Conservation (phyloP, 2,888 invertebrate genomes). For the Cylloceria caligata region DNA sequence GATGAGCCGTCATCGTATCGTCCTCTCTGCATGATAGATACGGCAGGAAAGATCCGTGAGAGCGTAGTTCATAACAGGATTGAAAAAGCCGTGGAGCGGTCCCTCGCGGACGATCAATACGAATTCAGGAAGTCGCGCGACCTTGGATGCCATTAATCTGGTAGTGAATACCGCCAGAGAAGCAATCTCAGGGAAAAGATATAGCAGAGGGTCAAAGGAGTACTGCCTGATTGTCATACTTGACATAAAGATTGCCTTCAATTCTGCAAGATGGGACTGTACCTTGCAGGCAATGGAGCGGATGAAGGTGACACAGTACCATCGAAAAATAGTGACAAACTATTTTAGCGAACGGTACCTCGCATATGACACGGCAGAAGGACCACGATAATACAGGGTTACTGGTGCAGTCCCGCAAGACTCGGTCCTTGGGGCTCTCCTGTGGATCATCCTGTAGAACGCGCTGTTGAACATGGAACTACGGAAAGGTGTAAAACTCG, state of each 20-base stretch:
- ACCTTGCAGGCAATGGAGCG: slow-evolving; percentile 61
- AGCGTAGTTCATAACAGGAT: slow-evolving; percentile 35
- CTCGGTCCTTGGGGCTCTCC: slow-evolving; percentile 55
- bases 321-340: slow-evolving; percentile 61
- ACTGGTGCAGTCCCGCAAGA: slow-evolving; percentile 62
- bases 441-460: slow-evolving; percentile 64
- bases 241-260: slow-evolving; percentile 69
- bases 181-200: slow-evolving; percentile 51
- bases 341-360: slow-evolving; percentile 65
- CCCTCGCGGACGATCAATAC: slow-evolving; percentile 56
- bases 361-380: slow-evolving; percentile 59
- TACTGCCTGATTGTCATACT: slow-evolving; percentile 52
- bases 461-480: slow-evolving; percentile 45
- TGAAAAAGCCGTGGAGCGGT: slow-evolving; percentile 36
- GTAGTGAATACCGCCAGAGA: slow-evolving; percentile 52
- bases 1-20: no score
- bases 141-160: slow-evolving; percentile 55
- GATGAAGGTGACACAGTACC: slow-evolving; percentile 63
- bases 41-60: no score
- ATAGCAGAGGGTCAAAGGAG: slow-evolving; percentile 12
- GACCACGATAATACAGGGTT: slow-evolving; percentile 42
- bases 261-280: slow-evolving; percentile 67
- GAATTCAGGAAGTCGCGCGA: slow-evolving; percentile 66
- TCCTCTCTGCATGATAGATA: no score
- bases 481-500: slow-evolving; percentile 18